These are phyloP conservation scores for Patella depressa DNA, from an alignment of 2,888 invertebrate genomes.

Conservation along the genomic window DNA sequence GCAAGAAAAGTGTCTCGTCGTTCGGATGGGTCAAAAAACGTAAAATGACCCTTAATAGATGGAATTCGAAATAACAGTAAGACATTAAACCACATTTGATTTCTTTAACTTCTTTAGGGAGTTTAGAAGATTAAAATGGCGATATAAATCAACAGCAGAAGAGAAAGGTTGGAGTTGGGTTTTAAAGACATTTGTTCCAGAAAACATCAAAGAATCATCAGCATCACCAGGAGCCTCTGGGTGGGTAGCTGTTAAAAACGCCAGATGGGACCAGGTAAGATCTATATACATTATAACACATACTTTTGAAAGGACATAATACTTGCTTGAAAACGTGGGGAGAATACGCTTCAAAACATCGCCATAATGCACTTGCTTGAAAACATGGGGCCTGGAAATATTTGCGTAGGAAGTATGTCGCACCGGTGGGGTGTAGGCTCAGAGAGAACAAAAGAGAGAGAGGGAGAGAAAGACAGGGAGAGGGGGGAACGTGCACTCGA, in stretches of 20 bases:
- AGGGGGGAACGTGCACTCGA: neutral
- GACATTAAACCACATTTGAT: neutral
- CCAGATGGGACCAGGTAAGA: conserved; percentile 65
- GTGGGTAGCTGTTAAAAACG: conserved; percentile 64
- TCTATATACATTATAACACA: neutral
- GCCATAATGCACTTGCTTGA: neutral
- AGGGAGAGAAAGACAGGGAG: neutral
- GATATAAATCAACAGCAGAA: conserved; percentile 62
- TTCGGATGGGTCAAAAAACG: too few species aligned
- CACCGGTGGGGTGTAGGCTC: neutral
- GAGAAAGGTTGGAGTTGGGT: conserved; percentile 65
- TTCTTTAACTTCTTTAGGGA: conserved; percentile 45
- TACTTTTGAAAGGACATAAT: too few species aligned
- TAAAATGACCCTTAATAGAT: too few species aligned
- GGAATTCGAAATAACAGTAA: too few species aligned
- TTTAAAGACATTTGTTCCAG: conserved; percentile 47
- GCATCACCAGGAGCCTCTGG: conserved; percentile 44
- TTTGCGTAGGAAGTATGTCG: neutral
- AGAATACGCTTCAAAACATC: neutral
- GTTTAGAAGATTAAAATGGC: conserved; percentile 58
- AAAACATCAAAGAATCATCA: conserved; percentile 39
- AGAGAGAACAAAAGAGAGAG: neutral
- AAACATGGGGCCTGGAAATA: neutral
- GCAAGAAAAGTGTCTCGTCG: too few species aligned
- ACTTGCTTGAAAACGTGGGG: too few species aligned